Conservation (phyloP, 2,797 vertebrate species). For the Furcifer pardalis region DNA sequence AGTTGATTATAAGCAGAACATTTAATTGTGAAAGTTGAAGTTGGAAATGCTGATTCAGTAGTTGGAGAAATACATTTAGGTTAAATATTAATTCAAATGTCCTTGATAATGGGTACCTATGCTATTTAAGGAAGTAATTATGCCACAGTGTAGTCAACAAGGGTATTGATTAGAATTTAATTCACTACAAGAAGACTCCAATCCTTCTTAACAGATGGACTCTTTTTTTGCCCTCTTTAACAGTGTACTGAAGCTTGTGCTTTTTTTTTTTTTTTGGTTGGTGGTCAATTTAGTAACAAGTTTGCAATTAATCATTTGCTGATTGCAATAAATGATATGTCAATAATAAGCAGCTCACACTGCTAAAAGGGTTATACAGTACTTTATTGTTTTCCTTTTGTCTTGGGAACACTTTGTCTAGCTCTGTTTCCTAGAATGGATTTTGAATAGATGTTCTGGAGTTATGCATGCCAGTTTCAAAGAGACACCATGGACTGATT, state of each 20-base stretch:
- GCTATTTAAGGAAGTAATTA: slow-evolving; percentile 78
- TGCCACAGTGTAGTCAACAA: slow-evolving; percentile 73
- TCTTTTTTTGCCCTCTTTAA: slow-evolving; percentile 68
- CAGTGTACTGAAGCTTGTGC: slow-evolving; percentile 66
- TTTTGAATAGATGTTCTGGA: slow-evolving; percentile 77
- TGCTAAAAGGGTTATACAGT: slow-evolving; percentile 75
- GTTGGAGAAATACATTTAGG: slow-evolving; percentile 55
- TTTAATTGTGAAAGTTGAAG: slow-evolving; percentile 61
- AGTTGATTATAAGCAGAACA: slow-evolving; percentile 40
- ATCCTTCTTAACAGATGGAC: slow-evolving; percentile 72
- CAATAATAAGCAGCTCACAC: slow-evolving; percentile 71
- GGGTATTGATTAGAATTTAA: slow-evolving; percentile 78
- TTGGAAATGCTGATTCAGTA: slow-evolving; percentile 63
- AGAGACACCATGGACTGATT: slow-evolving; percentile 73
- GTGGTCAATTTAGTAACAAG: slow-evolving; percentile 78
- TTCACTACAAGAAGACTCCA: slow-evolving; percentile 73
- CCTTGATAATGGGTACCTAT: slow-evolving; percentile 67
- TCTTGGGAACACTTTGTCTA: slow-evolving; percentile 76
- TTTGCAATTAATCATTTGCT: slow-evolving; percentile 80
- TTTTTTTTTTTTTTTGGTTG: slow-evolving; percentile 45
- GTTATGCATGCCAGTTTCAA: slow-evolving; percentile 74
- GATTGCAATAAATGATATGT: slow-evolving; percentile 77
- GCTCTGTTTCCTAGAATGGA: slow-evolving; percentile 74
- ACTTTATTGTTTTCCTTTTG: slow-evolving; percentile 75
- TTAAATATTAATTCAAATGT: slow-evolving; percentile 81